Percentiles rank a stretch among this genome's conserved stretches.
phyloP scores from a whole-genome alignment of 2,113 vertebrate species.

The Rhegmatorhina hoffmannsi region DNA sequence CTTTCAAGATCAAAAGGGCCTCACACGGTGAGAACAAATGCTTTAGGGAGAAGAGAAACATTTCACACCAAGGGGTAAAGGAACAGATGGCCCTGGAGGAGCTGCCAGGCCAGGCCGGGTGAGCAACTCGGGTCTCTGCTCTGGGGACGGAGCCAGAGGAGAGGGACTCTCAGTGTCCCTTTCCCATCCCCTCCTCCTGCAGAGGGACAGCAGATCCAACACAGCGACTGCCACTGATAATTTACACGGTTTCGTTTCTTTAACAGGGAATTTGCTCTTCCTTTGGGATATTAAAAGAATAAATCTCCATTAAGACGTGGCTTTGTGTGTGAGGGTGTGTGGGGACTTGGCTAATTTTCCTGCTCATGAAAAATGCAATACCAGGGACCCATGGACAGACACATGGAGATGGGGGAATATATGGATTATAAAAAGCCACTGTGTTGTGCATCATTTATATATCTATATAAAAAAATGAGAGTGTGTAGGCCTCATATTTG shows the following conservation, averaged over 20 bases:
- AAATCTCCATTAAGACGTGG: background rate
- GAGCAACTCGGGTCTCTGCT: background rate
- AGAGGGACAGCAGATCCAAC: background rate
- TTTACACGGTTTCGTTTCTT: background rate
- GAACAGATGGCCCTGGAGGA: constrained; percentile 73
- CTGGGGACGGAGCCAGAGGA: background rate
- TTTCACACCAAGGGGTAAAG: constrained; percentile 70
- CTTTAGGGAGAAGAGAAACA: constrained; percentile 48
- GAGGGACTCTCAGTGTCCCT: background rate
- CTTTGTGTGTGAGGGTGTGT: background rate
- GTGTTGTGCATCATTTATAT: fast-evolving
- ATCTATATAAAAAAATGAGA: background rate
- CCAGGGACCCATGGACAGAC: background rate
- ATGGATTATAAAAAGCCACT: background rate
- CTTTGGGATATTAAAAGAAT: constrained; percentile 42
- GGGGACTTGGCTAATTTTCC: background rate
- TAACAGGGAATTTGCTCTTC: constrained; percentile 27
- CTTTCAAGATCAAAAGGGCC: constrained; percentile 73
- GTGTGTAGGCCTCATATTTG: background rate
- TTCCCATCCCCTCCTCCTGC: background rate
- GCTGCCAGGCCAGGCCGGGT: background rate
- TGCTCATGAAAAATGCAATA: background rate
- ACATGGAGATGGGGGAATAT: background rate
- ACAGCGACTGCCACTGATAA: background rate
- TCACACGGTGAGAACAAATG: constrained; percentile 75